phyloP scores from a whole-genome alignment of 2,797 vertebrate species.

The Neoniphon sammara region DNA sequence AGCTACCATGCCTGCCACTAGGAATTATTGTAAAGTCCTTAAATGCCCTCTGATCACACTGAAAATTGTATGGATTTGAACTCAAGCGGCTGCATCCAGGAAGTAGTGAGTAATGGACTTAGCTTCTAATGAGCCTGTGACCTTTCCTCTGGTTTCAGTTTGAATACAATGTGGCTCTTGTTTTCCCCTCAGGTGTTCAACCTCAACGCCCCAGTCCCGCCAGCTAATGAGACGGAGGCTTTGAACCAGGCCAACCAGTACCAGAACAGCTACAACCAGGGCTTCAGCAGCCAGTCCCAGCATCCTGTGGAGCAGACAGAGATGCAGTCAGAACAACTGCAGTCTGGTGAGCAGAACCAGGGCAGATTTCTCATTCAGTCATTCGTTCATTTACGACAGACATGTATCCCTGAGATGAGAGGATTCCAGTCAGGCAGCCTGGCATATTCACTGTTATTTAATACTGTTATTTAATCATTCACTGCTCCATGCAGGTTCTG shows the following conservation, averaged over 20 bases:
- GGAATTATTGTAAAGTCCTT: conserved; percentile 12
- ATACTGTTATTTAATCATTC: not conserved
- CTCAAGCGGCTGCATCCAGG: conserved; percentile 34
- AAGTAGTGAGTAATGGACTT: conserved; percentile 49
- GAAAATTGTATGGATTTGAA: conserved; percentile 32
- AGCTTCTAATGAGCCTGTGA: conserved; percentile 49
- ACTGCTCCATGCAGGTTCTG: not conserved
- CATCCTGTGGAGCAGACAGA: conserved; percentile 93
- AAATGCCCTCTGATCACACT: conserved; percentile 40
- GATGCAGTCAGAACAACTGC: conserved; percentile 93
- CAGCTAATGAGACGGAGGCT: conserved; percentile 92
- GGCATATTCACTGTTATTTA: no score
- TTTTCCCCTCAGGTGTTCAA: conserved; percentile 91
- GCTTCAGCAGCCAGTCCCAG: conserved; percentile 89
- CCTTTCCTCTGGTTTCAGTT: conserved; percentile 62
- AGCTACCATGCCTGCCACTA: conserved; percentile 14
- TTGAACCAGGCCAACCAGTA: conserved; percentile 92
- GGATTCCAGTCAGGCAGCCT: not conserved
- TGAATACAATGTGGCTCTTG: conserved; percentile 61
- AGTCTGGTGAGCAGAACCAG: conserved; percentile 86
- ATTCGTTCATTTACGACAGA: not conserved
- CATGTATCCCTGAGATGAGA: not conserved
- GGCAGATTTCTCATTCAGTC: no score
- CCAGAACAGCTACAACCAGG: conserved; percentile 94
- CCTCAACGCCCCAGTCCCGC: conserved; percentile 97